phyloP scores from a whole-genome alignment of 2,797 vertebrate species.

The Microcaecilia unicolor region DNA sequence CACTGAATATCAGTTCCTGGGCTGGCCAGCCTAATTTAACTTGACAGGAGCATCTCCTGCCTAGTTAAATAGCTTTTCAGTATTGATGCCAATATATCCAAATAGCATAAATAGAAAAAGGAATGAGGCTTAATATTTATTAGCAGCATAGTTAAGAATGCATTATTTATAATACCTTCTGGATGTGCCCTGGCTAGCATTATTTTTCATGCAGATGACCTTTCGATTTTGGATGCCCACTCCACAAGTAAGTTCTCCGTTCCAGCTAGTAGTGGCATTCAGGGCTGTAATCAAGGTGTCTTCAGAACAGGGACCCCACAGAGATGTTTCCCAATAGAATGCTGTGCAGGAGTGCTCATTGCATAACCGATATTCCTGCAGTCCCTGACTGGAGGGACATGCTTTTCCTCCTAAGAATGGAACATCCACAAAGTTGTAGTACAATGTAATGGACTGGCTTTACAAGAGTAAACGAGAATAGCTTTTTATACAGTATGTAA shows the following conservation, averaged over 20 bases:
- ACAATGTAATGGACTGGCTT: too few relatives aligned
- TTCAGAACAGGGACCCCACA: slow-evolving; percentile 74
- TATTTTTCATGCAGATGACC: slow-evolving; percentile 73
- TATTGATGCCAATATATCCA: accelerated
- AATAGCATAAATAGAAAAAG: too few relatives aligned
- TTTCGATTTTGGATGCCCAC: slow-evolving; percentile 76
- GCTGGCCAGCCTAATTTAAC: too few relatives aligned
- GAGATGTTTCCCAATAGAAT: slow-evolving; percentile 76
- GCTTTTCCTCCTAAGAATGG: slow-evolving; percentile 60
- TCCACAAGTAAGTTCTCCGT: slow-evolving; percentile 55
- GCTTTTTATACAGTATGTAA: too few relatives aligned
- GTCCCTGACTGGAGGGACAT: slow-evolving; percentile 65
- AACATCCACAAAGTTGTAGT: too few relatives aligned
- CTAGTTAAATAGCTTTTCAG: background rate
- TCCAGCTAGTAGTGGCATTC: slow-evolving; percentile 52
- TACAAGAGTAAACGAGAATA: too few relatives aligned
- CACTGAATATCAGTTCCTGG: too few relatives aligned
- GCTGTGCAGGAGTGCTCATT: slow-evolving; percentile 70
- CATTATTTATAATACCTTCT: slow-evolving; percentile 67
- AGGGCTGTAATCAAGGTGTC: slow-evolving; percentile 41
- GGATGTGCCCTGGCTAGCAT: slow-evolving; percentile 61
- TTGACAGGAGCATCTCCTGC: too few relatives aligned
- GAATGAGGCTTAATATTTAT: too few relatives aligned
- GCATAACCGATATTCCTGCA: slow-evolving; percentile 80
- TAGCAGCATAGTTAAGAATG: too few relatives aligned